Conservation (phyloP, 2,113 vertebrate species). For the human region GRCh38 chr1:235833501-235834000, state of each 20-base stretch:
- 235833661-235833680: constrained; percentile 49
- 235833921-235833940: neutral
- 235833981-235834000: neutral
- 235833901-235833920: neutral
- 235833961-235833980: neutral
- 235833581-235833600: constrained; percentile 74
- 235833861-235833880: neutral
- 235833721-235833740: constrained; percentile 36
- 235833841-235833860: neutral
- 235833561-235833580: constrained; percentile 68
- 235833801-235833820: neutral
- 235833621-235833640: constrained; percentile 43
- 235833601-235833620: constrained; percentile 64
- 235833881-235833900: neutral
- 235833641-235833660: constrained; percentile 36
- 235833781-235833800: neutral
- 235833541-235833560: constrained; percentile 35
- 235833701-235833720: constrained; percentile 34
- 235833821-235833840: neutral
- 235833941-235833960: neutral
- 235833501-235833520: neutral
- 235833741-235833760: neutral
- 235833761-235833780: neutral
- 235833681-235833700: constrained; percentile 22
- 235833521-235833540: constrained; percentile 32